Percentiles rank a stretch among this genome's conserved stretches.
Evolutionary conservation across 2,797 vertebrate genomes (phyloP).

Genomic region (Rhinella marina): DNA sequence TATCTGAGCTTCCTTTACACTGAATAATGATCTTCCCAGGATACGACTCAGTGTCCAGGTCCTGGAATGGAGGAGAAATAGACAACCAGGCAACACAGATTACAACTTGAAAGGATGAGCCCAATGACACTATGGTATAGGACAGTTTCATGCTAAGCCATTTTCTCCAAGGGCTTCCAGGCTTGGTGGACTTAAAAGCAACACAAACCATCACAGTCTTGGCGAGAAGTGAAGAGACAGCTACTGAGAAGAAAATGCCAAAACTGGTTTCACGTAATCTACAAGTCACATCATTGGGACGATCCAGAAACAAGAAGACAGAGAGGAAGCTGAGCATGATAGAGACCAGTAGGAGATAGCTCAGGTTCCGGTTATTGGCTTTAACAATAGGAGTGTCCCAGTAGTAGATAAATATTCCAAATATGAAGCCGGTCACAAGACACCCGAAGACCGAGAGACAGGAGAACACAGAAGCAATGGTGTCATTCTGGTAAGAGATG

Average conservation of each 20-base stretch:
- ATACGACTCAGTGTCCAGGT: not conserved
- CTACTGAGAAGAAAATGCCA: slow-evolving; percentile 18
- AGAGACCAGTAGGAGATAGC: slow-evolving; percentile 12
- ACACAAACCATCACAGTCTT: not conserved
- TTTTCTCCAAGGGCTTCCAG: too few species aligned
- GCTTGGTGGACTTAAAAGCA: not conserved
- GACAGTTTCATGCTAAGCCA: too few species aligned
- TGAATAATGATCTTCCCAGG: not conserved
- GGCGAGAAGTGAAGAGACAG: slow-evolving; percentile 5
- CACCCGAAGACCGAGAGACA: too few species aligned
- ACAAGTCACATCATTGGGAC: slow-evolving; percentile 7
- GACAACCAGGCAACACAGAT: not conserved
- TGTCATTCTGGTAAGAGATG: not conserved
- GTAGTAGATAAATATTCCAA: too few species aligned
- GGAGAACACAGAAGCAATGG: too few species aligned
- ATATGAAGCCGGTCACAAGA: too few species aligned
- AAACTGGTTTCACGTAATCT: slow-evolving; percentile 23
- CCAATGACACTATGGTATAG: too few species aligned
- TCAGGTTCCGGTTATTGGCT: too few species aligned
- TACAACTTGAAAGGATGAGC: not conserved
- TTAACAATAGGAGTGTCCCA: too few species aligned
- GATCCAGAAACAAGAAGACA: slow-evolving; percentile 14
- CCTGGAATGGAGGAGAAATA: not conserved
- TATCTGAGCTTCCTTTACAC: not conserved
- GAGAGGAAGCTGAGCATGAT: slow-evolving; percentile 30